A percentile compares a stretch with the other conserved stretches of the same genome.
These are phyloP conservation scores for Gulo gulo DNA, from an alignment of 2,113 vertebrate species.

Conservation along the genomic window DNA sequence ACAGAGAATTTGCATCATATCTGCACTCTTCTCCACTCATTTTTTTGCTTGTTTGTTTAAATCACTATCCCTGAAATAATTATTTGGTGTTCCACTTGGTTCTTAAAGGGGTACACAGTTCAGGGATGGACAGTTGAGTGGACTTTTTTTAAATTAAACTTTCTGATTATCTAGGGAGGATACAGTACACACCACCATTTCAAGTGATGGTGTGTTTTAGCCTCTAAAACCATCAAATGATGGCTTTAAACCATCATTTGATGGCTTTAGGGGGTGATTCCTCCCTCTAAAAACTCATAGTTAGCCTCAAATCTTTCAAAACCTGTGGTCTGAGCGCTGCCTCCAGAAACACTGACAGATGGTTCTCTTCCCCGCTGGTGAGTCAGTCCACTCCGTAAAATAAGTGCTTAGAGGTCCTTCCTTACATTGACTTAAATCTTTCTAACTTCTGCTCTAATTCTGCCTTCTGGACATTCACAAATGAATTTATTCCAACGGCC, in stretches of 20 bases:
- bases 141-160: not conserved
- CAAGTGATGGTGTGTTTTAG: not conserved
- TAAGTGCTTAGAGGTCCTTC: not conserved
- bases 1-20: not conserved
- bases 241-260: too few relatives aligned
- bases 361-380: not conserved
- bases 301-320: not conserved
- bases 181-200: not conserved
- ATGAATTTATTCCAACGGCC: not conserved
- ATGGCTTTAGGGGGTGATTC: too few relatives aligned
- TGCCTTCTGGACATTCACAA: not conserved
- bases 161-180: not conserved
- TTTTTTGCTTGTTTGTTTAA: not conserved
- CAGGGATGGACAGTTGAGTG: not conserved
- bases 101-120: not conserved
- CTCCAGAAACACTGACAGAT: not conserved
- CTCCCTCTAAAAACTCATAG: not conserved
- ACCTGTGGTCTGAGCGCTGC: not conserved
- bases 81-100: not conserved
- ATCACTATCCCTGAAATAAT: not conserved
- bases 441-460: not conserved
- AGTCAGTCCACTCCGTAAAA: not conserved
- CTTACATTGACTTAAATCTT: not conserved
- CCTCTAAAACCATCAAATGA: too few relatives aligned
- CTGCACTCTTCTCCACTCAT: not conserved